Evolutionary conservation across 2,888 invertebrate species (phyloP).

Genomic region (Palloptera scutellata): DNA sequence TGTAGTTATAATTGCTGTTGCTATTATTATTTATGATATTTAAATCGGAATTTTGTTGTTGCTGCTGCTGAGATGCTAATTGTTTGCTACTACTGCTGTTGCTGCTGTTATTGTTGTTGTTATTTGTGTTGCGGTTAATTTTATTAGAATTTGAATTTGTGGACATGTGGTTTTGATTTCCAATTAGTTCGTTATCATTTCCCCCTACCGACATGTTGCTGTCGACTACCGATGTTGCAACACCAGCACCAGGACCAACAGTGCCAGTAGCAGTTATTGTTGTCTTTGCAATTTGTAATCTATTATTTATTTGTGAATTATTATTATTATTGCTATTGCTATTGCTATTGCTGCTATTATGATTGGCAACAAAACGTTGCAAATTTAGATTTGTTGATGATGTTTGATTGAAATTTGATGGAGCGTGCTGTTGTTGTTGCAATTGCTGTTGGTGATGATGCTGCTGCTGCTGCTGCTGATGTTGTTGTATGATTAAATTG

Average conservation of each 20-base stretch:
- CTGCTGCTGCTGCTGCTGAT: conserved; percentile 54
- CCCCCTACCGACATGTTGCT: conserved; percentile 32
- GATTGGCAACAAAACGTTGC: conserved; percentile 59
- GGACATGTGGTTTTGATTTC: conserved; percentile 53
- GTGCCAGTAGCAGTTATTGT: conserved; percentile 45
- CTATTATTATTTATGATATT: conserved; percentile 53
- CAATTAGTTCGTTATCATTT: conserved; percentile 54
- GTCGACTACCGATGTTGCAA: conserved; percentile 40
- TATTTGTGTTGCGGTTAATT: conserved; percentile 52
- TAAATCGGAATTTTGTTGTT: conserved; percentile 47
- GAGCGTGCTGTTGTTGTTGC: conserved; percentile 46
- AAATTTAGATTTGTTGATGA: conserved; percentile 48
- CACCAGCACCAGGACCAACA: conserved; percentile 25
- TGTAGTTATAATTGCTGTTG: conserved; percentile 40
- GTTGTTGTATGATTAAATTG: conserved; percentile 59
- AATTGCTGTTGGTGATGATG: conserved; percentile 48
- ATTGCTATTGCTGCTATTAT: conserved; percentile 46
- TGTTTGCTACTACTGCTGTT: conserved; percentile 22
- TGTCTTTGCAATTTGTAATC: conserved; percentile 60
- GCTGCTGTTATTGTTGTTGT: conserved; percentile 37
- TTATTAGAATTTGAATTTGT: conserved; percentile 54
- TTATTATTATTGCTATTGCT: conserved; percentile 42
- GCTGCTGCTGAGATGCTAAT: conserved; percentile 38
- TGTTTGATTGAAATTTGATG: conserved; percentile 44
- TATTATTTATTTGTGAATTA: conserved; percentile 51